Conservation (phyloP, 2,797 vertebrate species). For the Hipposideros larvatus region DNA sequence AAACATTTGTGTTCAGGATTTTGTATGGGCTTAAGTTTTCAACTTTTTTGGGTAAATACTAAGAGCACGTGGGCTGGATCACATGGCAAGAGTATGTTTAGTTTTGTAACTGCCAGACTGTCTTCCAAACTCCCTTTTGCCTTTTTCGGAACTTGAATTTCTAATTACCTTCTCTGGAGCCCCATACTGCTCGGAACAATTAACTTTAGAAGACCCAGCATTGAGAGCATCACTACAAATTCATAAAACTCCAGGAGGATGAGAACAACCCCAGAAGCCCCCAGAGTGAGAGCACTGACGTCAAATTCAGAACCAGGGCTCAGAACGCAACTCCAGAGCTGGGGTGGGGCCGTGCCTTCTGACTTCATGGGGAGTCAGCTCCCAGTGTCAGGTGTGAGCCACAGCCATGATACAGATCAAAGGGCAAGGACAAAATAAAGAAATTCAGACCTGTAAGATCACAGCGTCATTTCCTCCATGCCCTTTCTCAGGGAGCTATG, state of each 20-base stretch:
- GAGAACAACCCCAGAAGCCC: not conserved
- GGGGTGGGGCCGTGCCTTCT: not conserved
- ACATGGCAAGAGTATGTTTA: not conserved
- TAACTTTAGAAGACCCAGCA: not conserved
- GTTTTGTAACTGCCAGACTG: not conserved
- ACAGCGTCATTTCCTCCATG: rapidly evolving
- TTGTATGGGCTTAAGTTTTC: not conserved
- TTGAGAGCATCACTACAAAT: not conserved
- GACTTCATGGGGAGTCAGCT: not conserved
- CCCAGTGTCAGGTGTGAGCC: not conserved
- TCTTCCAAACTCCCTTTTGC: not conserved
- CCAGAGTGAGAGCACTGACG: not conserved
- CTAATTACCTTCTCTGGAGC: not conserved
- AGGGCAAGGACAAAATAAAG: not conserved
- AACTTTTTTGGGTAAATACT: not conserved
- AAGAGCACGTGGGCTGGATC: not conserved
- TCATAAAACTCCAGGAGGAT: not conserved
- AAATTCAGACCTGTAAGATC: not conserved
- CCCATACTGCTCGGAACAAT: not conserved
- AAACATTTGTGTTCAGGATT: too few species aligned
- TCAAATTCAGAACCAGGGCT: not conserved
- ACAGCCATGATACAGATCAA: not conserved
- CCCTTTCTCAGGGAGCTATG: not conserved
- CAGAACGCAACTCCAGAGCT: not conserved
- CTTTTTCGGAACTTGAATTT: not conserved